Base-by-base conservation (phyloP, 2,113 vertebrate species). In the Electrona antarctica region DNA sequence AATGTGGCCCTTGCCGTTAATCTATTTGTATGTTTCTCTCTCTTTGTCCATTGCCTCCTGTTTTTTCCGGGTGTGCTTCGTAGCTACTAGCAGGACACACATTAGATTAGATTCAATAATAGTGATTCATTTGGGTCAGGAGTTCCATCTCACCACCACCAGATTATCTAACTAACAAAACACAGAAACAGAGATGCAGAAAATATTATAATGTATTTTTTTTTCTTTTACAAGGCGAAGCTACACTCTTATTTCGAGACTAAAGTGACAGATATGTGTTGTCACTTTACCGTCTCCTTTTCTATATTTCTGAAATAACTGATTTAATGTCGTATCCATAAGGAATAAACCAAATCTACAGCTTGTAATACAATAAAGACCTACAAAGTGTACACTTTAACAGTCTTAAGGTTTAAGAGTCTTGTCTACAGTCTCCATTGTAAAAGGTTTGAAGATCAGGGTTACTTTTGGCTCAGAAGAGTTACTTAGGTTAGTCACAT, bases 1-100 rank as follows among this genome's bases (percentile, higher is more conserved):
- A 41, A 41, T 41, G 33, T 41, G 33, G 2, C 33, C 33, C 33
- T 41, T 41, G 33, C 33, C 33, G 33, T 41, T 41, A 74, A 60
- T 41, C 29, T 41, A 8, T 41, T 10, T 60, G 3, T 60, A 28
- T 41, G 28, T 60, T 9, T 60, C 58, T 13, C 28, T 41, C 58
- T 41, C 58, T 60, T 28, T 63, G 57, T 69, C 12, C 71, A 8
- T 56, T 63, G 15, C 68, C 78, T 79, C 49, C 74, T 82, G 6
- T 41, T 70, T 79, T 48, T 28, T 49, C 3, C 54, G 67, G 47
- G 67, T 59, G 62, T 41, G 3, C 45, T 48, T 60, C 1, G 60
- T 79, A 28, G 67, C 45, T 60, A 14, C 46, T 1, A 9, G 63
- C 51, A 57, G 51, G 10, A 64, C 21, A 21, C 21, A 21, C 41